Conservation (phyloP, 2,797 vertebrate species). For the Distichodus sexfasciatus region DNA sequence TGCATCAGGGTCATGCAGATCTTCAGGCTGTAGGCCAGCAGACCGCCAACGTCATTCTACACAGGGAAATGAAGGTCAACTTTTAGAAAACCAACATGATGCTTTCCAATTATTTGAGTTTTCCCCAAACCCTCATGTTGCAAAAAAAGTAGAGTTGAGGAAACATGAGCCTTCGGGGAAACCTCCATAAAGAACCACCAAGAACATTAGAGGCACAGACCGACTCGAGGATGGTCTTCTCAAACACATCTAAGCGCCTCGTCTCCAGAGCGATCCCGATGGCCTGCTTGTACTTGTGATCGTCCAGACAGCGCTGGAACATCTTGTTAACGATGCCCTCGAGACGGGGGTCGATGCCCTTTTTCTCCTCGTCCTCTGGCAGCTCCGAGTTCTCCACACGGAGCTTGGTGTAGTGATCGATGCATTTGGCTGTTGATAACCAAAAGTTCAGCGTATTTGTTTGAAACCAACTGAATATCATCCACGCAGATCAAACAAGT, state of each 20-base stretch:
- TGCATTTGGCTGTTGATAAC: slow-evolving; percentile 87
- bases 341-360: slow-evolving; percentile 88
- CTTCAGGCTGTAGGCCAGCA: slow-evolving; percentile 96
- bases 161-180: not conserved
- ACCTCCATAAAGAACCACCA: not conserved
- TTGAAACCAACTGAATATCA: no score
- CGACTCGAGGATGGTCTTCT: slow-evolving; percentile 95
- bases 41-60: slow-evolving; percentile 93
- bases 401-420: slow-evolving; percentile 97
- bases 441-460: no score
- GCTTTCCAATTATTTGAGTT: no score
- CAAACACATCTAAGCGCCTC: slow-evolving; percentile 91
- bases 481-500: not conserved
- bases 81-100: not conserved
- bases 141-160: not conserved
- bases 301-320: slow-evolving; percentile 95
- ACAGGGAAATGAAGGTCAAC: slow-evolving; percentile 44
- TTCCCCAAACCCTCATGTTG: not conserved
- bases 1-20: slow-evolving; percentile 99
- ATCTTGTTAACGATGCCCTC: slow-evolving; percentile 99
- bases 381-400: slow-evolving; percentile 96
- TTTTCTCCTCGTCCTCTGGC: slow-evolving; percentile 91
- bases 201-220: slow-evolving; percentile 67
- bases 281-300: slow-evolving; percentile 98
- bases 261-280: slow-evolving; percentile 97